Evolutionary conservation across 2,888 invertebrate genomes (phyloP), one percentile per base, ranked within the genome.

Genomic region (Xestia ashworthii): DNA sequence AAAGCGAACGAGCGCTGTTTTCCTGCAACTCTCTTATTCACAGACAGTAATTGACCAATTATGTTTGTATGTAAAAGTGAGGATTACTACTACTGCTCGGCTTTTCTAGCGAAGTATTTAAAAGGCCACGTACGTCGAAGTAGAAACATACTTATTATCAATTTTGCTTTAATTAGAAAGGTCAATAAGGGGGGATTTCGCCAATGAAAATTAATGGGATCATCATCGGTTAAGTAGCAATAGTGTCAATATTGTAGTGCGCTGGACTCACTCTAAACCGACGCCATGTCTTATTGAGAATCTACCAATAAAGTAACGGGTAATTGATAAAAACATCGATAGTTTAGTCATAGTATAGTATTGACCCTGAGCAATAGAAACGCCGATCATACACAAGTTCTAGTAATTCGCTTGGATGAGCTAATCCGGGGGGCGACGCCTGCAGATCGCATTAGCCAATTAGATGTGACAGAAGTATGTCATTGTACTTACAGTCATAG

Each of bases 1-100:
- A 86, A 88, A 87, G 81, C 84, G 78, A 78, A 85, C 78, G 32
- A 78, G 87, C 78, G 81, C 76, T 74, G 77, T 83, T 81, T 86
- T 78, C 81, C 84, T 84, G 81, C 71, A 78, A 62, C 80, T 86
- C 84, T 84, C 84, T 48, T 86, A 86, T 83, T 79, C 84, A 79
- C 84, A 74, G 80, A 74, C 76, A 71, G 80, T 84, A 88, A 88
- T 86, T 71, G 87, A 80, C 76, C 88, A 80, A 87, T 88, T 87
- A 83, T 64, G 70, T 76, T 73, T 79, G 75, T 78, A 80, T 86
- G 87, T 81, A 83, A 83, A 86, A 80, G 79, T 74, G 76, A 78
- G 72, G 44, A 83, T 68, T 88, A 75, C 66, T 74, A 74, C 71
- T 68, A 48, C 64, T 50, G 32, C 60, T 78, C 32, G 58, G 71